These are phyloP conservation scores for Choloepus hoffmanni DNA, from an alignment of 2,113 vertebrate species.

Conservation along the genomic window DNA sequence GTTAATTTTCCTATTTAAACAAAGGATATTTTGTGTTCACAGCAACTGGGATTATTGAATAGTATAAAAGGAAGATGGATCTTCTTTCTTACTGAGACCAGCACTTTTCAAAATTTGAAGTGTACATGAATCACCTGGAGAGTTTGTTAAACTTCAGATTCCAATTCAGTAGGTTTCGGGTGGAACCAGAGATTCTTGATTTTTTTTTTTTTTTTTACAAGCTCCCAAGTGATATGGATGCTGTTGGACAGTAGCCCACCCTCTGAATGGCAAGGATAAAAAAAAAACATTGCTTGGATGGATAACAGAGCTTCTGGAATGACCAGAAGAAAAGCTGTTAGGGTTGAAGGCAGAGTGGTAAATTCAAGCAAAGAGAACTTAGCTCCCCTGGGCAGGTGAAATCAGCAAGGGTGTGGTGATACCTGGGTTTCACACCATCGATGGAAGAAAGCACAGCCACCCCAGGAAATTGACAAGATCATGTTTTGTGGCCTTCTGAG, in stretches of 20 bases:
- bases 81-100: neutral
- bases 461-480: neutral
- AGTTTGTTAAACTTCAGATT: no score
- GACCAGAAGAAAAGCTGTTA: neutral
- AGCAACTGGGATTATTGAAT: neutral
- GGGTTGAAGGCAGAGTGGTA: neutral
- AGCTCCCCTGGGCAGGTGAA: neutral
- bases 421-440: no score
- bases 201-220: neutral
- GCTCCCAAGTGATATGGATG: neutral
- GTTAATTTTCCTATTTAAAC: constrained; percentile 8
- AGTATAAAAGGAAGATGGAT: neutral
- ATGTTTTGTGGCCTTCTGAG: neutral
- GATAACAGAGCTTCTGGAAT: no score
- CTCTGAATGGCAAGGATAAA: neutral
- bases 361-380: neutral
- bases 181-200: neutral
- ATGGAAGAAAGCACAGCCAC: neutral
- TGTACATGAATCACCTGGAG: neutral
- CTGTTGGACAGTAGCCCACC: neutral
- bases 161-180: neutral
- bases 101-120: neutral
- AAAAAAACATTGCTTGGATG: neutral
- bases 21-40: neutral
- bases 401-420: neutral